Evolutionary conservation across 92 coral and sea anemone species (phyloP), one percentile per base, ranked within the genome.

Genomic region (Plumapathes pennacea): DNA sequence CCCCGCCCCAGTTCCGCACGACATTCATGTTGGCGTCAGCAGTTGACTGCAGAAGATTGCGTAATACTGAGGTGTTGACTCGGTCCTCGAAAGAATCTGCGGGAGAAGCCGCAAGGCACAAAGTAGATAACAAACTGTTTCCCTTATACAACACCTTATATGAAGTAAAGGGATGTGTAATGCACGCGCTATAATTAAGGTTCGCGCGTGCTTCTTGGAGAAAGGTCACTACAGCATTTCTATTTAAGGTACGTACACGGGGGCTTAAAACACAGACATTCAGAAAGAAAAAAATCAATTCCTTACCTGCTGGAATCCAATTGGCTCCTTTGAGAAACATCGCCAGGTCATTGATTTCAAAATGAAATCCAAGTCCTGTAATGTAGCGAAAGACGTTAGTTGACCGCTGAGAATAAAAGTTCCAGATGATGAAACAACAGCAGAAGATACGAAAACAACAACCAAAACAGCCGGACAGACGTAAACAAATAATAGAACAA

Each of bases 1-100:
- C 98, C 11, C 98, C 98, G 42, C 98, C 98, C 98, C 98, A 92
- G 85, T 92, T 92, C 48, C 98, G 82, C 42, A 92, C 72, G 24
- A 84, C 89, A 54, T 92, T 92, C 96, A 92, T 92, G 64, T 92
- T 79, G 32, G 94, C 98, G 37, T 92, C 98, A 24, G 60, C 98
- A 13, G 88, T 74, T 7, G 98, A 92, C 67, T 92, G 94, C 18
- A 92, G 82, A 26, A 89, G 75, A 51, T 89, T 92, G 57, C 94
- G 55, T 25, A 92, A 57, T 25, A 89, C 90, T 19, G 89, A 73
- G 18, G 69, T 62, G 25, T 72, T 84, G 6, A 89, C 96, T 28
- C 95, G 97, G 55, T 89, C 98, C 71, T 92, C 98, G 74, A 92
- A 92, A 41, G 98, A 84, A 59, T 92, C 98, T 92, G 49, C n/a